Conservation (phyloP, 2,113 vertebrate species). For the Albula glossodonta region DNA sequence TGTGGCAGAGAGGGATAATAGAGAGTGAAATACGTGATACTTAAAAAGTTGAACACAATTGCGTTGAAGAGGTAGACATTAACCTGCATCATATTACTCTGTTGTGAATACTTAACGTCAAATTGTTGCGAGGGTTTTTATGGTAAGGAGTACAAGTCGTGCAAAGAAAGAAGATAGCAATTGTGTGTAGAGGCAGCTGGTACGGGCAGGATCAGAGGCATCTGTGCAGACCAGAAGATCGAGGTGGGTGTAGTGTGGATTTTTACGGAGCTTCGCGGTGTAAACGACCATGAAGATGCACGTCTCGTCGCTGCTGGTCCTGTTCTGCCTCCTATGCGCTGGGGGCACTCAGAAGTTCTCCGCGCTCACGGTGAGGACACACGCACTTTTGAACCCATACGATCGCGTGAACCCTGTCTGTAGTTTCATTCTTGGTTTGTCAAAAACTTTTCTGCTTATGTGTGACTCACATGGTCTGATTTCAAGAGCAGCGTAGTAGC, state of each 20-base stretch:
- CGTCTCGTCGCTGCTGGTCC: constrained; percentile 62
- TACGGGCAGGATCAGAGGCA: background rate
- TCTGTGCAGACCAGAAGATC: background rate
- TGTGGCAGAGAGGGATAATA: constrained; percentile 9
- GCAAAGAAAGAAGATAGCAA: background rate
- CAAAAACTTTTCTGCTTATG: background rate
- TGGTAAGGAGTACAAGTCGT: background rate
- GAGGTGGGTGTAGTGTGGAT: constrained; percentile 6
- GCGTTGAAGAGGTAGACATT: background rate
- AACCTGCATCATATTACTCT: background rate
- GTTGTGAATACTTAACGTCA: background rate
- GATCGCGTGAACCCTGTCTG: background rate
- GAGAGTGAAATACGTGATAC: background rate
- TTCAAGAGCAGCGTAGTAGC: background rate
- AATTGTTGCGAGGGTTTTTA: constrained; percentile 7
- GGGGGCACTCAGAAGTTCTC: constrained; percentile 73
- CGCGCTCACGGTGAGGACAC: constrained; percentile 72
- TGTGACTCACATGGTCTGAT: background rate
- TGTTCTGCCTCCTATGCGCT: constrained; percentile 64
- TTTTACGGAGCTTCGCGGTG: constrained; percentile 15
- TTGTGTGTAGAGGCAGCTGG: background rate
- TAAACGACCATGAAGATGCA: constrained; percentile 67
- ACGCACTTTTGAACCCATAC: background rate
- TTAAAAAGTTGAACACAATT: background rate
- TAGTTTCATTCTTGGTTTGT: background rate